phyloP scores from a whole-genome alignment of 2,797 vertebrate species.

The Macroramphosus scolopax region DNA sequence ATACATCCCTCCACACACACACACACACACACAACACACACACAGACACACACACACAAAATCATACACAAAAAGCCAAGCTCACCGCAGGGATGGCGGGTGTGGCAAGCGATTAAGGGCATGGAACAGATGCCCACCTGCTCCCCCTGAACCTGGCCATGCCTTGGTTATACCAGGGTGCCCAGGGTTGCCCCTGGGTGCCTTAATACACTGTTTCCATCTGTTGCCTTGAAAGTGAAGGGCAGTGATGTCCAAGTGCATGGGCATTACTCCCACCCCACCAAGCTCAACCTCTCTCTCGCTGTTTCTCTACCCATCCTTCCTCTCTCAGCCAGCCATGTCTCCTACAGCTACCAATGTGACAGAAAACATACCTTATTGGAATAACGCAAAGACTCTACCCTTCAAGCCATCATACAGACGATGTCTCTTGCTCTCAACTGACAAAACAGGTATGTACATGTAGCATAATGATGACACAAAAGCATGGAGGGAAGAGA shows the following conservation, averaged over 20 bases:
- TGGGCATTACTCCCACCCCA: slow-evolving; percentile 34
- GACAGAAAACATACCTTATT: slow-evolving; percentile 49
- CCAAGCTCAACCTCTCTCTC: too few relatives aligned
- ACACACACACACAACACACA: slow-evolving; percentile 30
- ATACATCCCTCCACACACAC: slow-evolving; percentile 43
- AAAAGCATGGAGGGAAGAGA: slow-evolving; percentile 49
- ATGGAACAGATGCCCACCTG: slow-evolving; percentile 84
- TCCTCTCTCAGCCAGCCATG: slow-evolving; percentile 21
- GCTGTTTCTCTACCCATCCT: neutral
- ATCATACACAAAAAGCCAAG: slow-evolving; percentile 59
- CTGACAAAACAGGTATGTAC: slow-evolving; percentile 64
- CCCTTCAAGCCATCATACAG: slow-evolving; percentile 44
- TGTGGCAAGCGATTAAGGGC: slow-evolving; percentile 78
- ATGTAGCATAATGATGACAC: slow-evolving; percentile 65
- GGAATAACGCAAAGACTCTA: slow-evolving; percentile 52
- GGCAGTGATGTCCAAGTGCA: slow-evolving; percentile 74
- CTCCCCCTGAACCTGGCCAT: slow-evolving; percentile 76
- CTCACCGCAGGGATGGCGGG: slow-evolving; percentile 72
- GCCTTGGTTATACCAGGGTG: slow-evolving; percentile 72
- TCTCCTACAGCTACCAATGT: slow-evolving; percentile 34
- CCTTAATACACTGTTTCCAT: slow-evolving; percentile 82
- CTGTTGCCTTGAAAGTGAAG: slow-evolving; percentile 82
- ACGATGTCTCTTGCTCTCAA: slow-evolving; percentile 51
- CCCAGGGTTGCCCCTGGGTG: slow-evolving; percentile 77
- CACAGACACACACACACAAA: slow-evolving; percentile 30